Evolutionary conservation across 2,888 invertebrate genomes (phyloP), one percentile per base, ranked within the genome.

Genomic region (Desoria tigrina): DNA sequence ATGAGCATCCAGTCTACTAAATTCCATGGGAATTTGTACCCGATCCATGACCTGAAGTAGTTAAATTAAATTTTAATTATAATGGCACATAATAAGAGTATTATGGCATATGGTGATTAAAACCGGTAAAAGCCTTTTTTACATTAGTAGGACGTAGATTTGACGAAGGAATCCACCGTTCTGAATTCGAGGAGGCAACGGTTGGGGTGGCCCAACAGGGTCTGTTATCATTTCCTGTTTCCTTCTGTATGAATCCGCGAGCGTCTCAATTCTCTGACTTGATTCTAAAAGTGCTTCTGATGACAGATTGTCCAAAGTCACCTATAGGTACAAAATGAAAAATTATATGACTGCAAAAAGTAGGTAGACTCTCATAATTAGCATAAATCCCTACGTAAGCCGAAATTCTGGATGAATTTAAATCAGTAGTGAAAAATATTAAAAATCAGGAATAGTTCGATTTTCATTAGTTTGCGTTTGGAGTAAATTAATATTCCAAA

Each of bases 231-330:
- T 83, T 76, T 84, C 81, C 72, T 88, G 86, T 73, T 89, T 86
- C 42, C 86, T 84, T 75, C 88, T 85, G 78, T 90, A 91, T 62
- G 92, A 86, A 74, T 91, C 91, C 2, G 92, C 92, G 45, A 96
- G 81, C 68, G 92, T 90, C 77, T 94, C 92, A 74, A 96, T 94
- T 75, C 96, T 86, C 68, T 94, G 93, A 9, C 93, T 92, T 0
- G 95, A 96, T 81, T 96, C 96, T 62, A 94, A 81, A 89, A 95
- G 90, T 26, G 96, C 95, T 77, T 96, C 96, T 2, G 92, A 90
- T 2, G 94, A 94, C 59, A 96, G 82, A 79, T 94, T 93, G 79
- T 96, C 96, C 76, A 95, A 80, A 0, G 96, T 96, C 23, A 95
- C 94, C 76, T 95, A 83, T 49, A 16, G 24, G 51, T 9, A 28